These are phyloP conservation scores for Beris chalybata DNA, from an alignment of 2,888 invertebrate genomes.

Conservation along the genomic window DNA sequence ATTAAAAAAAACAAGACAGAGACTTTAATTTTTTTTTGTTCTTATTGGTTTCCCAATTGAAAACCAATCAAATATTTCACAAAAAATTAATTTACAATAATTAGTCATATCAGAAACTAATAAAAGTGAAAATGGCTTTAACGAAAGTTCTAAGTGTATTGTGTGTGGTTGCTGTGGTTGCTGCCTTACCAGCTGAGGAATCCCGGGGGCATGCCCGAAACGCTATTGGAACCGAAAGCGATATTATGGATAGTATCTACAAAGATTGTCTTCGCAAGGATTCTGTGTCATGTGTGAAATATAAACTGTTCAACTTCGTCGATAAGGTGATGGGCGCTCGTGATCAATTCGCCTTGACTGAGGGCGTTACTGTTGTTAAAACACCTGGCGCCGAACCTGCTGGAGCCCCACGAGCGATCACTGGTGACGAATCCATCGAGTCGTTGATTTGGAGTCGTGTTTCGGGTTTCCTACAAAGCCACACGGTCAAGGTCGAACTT, in stretches of 20 bases:
- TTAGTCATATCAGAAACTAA: conserved; percentile 31
- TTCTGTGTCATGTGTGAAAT: conserved; percentile 81
- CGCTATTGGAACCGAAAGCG: conserved; percentile 71
- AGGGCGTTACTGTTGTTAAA: conserved; percentile 82
- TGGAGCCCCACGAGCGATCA: conserved; percentile 74
- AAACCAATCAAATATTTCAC: conserved; percentile 35
- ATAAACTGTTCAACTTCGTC: conserved; percentile 83
- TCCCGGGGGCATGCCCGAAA: conserved; percentile 62
- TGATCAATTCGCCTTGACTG: conserved; percentile 76
- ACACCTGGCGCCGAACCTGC: conserved; percentile 65
- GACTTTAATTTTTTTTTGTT: not conserved
- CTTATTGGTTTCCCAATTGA: not conserved
- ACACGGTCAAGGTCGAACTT: conserved; percentile 80
- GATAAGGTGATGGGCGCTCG: conserved; percentile 82
- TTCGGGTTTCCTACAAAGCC: conserved; percentile 75
- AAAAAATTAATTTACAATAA: conserved; percentile 37
- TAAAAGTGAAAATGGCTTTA: conserved; percentile 49
- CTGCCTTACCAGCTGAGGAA: conserved; percentile 74
- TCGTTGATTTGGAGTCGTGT: conserved; percentile 68
- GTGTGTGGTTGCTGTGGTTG: conserved; percentile 62
- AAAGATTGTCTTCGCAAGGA: conserved; percentile 80
- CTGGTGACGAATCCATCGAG: conserved; percentile 67
- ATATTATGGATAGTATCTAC: conserved; percentile 75
- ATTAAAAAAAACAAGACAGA: conserved; percentile 13
- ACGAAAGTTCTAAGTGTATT: conserved; percentile 59